phyloP scores from a whole-genome alignment of 2,888 invertebrate species.

The Timandra comae region DNA sequence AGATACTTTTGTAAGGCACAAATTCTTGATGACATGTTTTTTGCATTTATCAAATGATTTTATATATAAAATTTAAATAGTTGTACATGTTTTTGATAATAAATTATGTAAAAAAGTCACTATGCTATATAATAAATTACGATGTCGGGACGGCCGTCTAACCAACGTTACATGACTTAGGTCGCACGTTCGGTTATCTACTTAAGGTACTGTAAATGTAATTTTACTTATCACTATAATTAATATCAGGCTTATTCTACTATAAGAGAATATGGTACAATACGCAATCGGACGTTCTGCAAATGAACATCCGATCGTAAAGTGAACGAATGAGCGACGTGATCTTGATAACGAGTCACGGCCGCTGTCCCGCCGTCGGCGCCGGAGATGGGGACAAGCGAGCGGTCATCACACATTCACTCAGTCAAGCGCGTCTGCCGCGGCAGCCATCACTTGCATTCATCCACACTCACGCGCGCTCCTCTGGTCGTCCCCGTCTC shows the following conservation, averaged over 20 bases:
- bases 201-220: constrained; percentile 73
- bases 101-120: constrained; percentile 66
- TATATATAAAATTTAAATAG: constrained; percentile 58
- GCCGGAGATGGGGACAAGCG: constrained; percentile 72
- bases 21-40: constrained; percentile 38
- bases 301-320: constrained; percentile 60
- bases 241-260: constrained; percentile 68
- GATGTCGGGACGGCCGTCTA: constrained; percentile 76
- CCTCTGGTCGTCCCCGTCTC: constrained; percentile 70
- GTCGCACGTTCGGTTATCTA: constrained; percentile 75
- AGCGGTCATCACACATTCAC: constrained; percentile 49
- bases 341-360: constrained; percentile 70
- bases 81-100: constrained; percentile 56
- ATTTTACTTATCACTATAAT: constrained; percentile 68
- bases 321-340: constrained; percentile 73
- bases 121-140: constrained; percentile 74
- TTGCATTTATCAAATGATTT: constrained; percentile 52
- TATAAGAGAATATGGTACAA: constrained; percentile 72
- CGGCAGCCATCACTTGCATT: constrained; percentile 44
- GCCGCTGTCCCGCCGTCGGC: constrained; percentile 65
- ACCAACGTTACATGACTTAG: constrained; percentile 74
- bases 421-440: constrained; percentile 28
- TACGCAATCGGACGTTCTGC: constrained; percentile 59
- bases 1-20: constrained; percentile 55
- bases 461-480: constrained; percentile 65